Conservation (phyloP, 2,113 vertebrate genomes). For the Nothobranchius furzeri region DNA sequence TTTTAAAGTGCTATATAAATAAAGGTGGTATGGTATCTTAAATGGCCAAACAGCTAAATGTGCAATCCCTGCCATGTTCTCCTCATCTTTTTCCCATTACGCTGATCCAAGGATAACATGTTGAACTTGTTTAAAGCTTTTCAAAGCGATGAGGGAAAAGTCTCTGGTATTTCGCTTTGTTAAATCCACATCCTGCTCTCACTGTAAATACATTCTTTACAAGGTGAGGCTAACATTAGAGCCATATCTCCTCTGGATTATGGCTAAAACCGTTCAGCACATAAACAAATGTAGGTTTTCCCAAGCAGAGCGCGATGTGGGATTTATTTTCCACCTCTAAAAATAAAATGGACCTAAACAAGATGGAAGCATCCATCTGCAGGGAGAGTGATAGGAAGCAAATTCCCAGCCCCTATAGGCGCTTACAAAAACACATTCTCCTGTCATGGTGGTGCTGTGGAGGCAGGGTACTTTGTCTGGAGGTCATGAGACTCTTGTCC, state of each 20-base stretch:
- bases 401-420: constrained; percentile 6
- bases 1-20: too few relatives aligned
- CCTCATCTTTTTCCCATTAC: constrained; percentile 54
- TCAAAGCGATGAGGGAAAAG: constrained; percentile 59
- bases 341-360: constrained; percentile 1
- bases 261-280: constrained; percentile 28
- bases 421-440: constrained; percentile 57
- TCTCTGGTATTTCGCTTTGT: constrained; percentile 36
- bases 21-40: not conserved
- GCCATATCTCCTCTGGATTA: constrained; percentile 34
- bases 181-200: constrained; percentile 67
- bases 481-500: constrained; percentile 67
- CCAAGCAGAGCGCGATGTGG: not conserved
- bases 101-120: constrained; percentile 60
- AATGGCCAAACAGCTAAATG: constrained; percentile 15
- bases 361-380: constrained; percentile 4
- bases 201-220: constrained; percentile 59
- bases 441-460: constrained; percentile 42
- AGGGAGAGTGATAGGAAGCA: not conserved
- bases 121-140: constrained; percentile 67
- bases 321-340: not conserved
- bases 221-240: constrained; percentile 58
- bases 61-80: constrained; percentile 49
- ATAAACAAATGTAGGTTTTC: constrained; percentile 31
- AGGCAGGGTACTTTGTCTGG: constrained; percentile 63